Conservation (phyloP, 2,113 vertebrate genomes). For the Chloroceryle aenea region DNA sequence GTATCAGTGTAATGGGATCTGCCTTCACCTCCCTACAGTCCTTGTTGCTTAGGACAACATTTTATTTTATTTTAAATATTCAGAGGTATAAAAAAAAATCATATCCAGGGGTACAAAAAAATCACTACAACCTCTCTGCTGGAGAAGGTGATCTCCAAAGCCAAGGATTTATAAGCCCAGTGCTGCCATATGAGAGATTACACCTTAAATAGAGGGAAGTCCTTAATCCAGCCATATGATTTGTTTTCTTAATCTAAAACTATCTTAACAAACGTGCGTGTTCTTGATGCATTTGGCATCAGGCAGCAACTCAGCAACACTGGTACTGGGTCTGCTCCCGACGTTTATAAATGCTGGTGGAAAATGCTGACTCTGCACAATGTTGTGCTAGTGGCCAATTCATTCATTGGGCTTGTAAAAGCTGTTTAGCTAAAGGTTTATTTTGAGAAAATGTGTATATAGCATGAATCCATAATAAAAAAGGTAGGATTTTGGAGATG, state of each 20-base stretch:
- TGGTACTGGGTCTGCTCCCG: not conserved
- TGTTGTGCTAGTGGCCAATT: not conserved
- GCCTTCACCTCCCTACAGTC: not conserved
- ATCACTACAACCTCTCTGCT: not conserved
- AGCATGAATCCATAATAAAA: not conserved
- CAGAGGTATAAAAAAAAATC: no score
- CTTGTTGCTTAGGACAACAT: not conserved
- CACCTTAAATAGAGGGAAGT: not conserved
- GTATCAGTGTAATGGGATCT: no score
- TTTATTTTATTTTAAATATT: not conserved
- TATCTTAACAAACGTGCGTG: not conserved
- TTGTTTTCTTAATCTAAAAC: not conserved
- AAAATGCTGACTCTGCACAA: slow-evolving; percentile 17
- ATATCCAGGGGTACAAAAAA: not conserved
- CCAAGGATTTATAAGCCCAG: not conserved
- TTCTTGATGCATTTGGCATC: not conserved
- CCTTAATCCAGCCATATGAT: not conserved
- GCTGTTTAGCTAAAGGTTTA: not conserved
- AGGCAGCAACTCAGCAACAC: not conserved
- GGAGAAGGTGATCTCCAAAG: not conserved
- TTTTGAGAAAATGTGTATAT: not conserved
- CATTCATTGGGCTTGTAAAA: not conserved
- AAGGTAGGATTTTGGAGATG: not conserved
- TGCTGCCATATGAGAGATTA: not conserved
- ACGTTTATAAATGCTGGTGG: not conserved